Percentiles rank a stretch among this genome's conserved stretches.
Conservation (phyloP, 2,113 vertebrate genomes). For the Saguinus imperator region DNA sequence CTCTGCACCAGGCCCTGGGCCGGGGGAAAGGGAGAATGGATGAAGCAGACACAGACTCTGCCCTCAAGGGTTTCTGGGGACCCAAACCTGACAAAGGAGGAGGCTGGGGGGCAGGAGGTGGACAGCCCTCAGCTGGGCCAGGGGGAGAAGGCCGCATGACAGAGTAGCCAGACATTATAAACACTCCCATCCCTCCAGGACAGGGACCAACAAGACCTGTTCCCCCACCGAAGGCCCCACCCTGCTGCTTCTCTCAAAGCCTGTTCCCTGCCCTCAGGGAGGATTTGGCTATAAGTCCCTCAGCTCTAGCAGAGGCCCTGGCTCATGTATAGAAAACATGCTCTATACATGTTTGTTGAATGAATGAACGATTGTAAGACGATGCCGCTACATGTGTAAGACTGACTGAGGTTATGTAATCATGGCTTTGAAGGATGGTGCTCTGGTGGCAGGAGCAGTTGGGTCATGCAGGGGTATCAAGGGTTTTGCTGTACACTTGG, state of each 20-base stretch:
- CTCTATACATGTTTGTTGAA: neutral
- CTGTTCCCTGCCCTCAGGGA: neutral
- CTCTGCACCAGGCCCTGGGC: too few relatives aligned
- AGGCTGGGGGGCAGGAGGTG: too few relatives aligned
- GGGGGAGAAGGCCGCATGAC: neutral
- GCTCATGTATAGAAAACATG: neutral
- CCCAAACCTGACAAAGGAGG: neutral
- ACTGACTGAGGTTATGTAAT: accelerated
- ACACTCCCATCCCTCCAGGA: neutral
- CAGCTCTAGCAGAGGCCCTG: neutral
- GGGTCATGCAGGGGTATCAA: neutral
- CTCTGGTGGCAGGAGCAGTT: neutral
- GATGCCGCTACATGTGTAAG: accelerated
- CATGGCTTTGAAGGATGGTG: accelerated
- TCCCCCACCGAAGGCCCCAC: too few relatives aligned
- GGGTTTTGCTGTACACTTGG: accelerated
- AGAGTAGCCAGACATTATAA: too few relatives aligned
- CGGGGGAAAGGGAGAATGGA: neutral
- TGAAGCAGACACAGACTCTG: neutral
- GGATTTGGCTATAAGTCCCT: neutral
- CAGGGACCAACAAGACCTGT: neutral
- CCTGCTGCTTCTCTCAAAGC: neutral
- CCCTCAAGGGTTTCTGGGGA: neutral
- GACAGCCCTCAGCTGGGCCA: neutral
- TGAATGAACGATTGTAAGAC: neutral